These are phyloP conservation scores for Cottus gobio DNA, from an alignment of 2,113 vertebrate genomes.

Conservation along the genomic window DNA sequence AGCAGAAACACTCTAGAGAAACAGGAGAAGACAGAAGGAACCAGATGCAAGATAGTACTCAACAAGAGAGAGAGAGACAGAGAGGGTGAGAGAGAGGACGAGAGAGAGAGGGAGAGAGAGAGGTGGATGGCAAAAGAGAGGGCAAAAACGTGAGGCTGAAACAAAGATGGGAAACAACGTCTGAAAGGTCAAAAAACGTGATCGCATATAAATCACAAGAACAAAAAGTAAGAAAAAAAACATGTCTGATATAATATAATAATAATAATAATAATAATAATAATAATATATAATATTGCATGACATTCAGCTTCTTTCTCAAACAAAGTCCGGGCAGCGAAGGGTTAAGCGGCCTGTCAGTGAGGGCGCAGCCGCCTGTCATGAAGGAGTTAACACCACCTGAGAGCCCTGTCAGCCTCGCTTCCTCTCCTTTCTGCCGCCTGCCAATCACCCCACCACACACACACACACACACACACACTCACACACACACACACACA, in stretches of 20 bases:
- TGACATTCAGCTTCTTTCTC: not conserved
- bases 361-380: constrained; percentile 64
- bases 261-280: too few relatives aligned
- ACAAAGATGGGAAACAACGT: constrained; percentile 44
- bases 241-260: too few relatives aligned
- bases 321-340: constrained; percentile 4
- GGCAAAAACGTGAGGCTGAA: constrained; percentile 41
- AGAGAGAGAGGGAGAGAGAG: constrained; percentile 8
- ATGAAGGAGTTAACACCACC: constrained; percentile 75
- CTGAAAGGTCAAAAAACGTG: constrained; percentile 35
- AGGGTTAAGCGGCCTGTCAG: constrained; percentile 55
- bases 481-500: too few relatives aligned
- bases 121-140: constrained; percentile 3
- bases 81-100: constrained; percentile 18
- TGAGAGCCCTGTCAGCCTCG: constrained; percentile 76
- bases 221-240: not conserved
- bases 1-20: constrained; percentile 83
- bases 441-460: constrained; percentile 72
- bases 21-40: constrained; percentile 80
- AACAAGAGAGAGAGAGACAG: constrained; percentile 62
- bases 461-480: too few relatives aligned
- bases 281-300: too few relatives aligned
- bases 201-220: not conserved
- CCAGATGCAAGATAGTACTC: constrained; percentile 89
- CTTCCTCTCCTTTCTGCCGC: constrained; percentile 75